These are phyloP conservation scores for Mylabris phalerata DNA, from an alignment of 1,140 invertebrate species.

Conservation along the genomic window DNA sequence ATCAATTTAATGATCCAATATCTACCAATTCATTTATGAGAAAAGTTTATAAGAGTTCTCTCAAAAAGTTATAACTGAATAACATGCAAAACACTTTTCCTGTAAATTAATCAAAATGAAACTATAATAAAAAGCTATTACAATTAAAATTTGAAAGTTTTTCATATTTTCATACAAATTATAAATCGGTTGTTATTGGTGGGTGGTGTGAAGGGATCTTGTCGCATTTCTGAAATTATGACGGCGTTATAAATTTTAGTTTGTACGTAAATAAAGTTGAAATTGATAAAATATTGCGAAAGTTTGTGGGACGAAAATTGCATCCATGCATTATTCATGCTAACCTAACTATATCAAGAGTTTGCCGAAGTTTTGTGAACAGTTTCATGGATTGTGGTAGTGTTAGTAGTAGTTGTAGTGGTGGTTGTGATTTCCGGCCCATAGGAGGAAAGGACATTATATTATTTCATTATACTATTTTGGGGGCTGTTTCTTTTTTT, in stretches of 20 bases:
- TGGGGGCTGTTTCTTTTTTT: too few relatives aligned
- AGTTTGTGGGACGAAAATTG: slow-evolving; percentile 45
- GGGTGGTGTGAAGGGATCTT: background rate
- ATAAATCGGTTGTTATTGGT: too few relatives aligned
- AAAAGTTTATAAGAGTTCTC: too few relatives aligned
- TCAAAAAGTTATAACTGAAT: too few relatives aligned
- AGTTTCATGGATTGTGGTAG: background rate
- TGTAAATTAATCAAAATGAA: too few relatives aligned
- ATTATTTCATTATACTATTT: slow-evolving; percentile 25
- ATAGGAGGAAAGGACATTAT: slow-evolving; percentile 21
- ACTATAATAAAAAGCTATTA: too few relatives aligned
- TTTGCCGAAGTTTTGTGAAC: slow-evolving; percentile 34
- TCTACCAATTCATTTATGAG: too few relatives aligned
- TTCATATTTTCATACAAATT: too few relatives aligned
- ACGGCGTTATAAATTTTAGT: slow-evolving; percentile 44
- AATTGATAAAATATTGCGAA: slow-evolving; percentile 46
- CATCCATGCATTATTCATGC: slow-evolving; percentile 45
- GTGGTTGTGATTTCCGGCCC: slow-evolving; percentile 5
- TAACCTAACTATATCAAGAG: slow-evolving; percentile 44
- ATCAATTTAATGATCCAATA: too few relatives aligned
- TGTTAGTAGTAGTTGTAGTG: too few relatives aligned
- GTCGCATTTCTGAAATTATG: slow-evolving; percentile 33
- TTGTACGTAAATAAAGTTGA: slow-evolving; percentile 46
- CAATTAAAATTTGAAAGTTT: too few relatives aligned
- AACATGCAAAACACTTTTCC: too few relatives aligned